Base-by-base conservation (phyloP, 2,797 vertebrate species). In the Oreochromis grahami region DNA sequence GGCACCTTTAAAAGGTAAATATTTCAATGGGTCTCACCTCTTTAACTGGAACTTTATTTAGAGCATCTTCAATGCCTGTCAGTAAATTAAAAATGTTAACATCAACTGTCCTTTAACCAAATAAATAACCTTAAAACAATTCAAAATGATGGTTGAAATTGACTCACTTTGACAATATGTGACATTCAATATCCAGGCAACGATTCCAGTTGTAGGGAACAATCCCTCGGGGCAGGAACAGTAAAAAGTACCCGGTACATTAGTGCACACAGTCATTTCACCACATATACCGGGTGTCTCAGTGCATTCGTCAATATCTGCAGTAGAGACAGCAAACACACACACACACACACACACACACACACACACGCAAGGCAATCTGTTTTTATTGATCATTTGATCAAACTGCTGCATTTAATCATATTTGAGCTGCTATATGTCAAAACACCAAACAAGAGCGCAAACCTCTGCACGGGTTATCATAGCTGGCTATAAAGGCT, bases 291-390 rank as follows among this genome's bases (percentile, higher is more conserved):
- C 76, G 2, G 85, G 78, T 1, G 53, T 90, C 83, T 92, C 84
- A 4, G 2, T 65, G 81, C 95, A 96, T 78, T 96, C 95, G 17
- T 96, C 86, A 58, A 93, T 89, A 52, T 96, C 95, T 96, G 84
- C 26, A 52, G 48, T 50, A 51, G 24, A 83, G 26, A 87, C 4
- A 29, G 43, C 19, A 36, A 32, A 63, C 3, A 19, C 1, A 38
- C 63, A 10, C 8, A 65, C 19, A 63, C 5, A 34, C 56, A 26
- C 21, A n/a, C n/a, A 63, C 3, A 19, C 1, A 38, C 63, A 10
- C 8, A 65, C 19, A 63, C 5, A 34, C 56, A 26, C 21, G 12
- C 21, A 70, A 11, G 24, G 43, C 8, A 32, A 50, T 13, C 43
- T 32, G 26, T 13, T 50, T 32, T 50, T 74, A 48, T 72, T 29